phyloP scores from a whole-genome alignment of 2,113 vertebrate species.

The Leuciscus idus region DNA sequence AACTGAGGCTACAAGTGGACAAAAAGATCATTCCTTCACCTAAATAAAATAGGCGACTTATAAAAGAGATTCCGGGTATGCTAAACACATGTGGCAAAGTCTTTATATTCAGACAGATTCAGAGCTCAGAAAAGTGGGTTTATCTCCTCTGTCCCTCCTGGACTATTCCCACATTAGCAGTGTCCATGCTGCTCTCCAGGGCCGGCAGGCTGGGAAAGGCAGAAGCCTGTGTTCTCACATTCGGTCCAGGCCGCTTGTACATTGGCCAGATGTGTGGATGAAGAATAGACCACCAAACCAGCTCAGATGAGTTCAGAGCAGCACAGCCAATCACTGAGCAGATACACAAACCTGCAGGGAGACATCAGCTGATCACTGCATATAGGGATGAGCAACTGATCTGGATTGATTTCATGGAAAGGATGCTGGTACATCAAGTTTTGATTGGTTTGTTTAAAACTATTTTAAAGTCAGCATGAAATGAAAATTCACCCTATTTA shows the following conservation, averaged over 20 bases:
- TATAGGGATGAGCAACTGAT: background rate
- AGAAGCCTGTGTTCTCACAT: slow-evolving; percentile 77
- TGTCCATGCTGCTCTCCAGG: slow-evolving; percentile 71
- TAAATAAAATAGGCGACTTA: background rate
- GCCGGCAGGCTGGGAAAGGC: slow-evolving; percentile 78
- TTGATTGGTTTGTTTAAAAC: background rate
- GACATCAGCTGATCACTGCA: background rate
- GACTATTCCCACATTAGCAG: slow-evolving; percentile 76
- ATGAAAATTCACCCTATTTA: too few species aligned
- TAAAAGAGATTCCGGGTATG: background rate
- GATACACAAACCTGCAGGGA: slow-evolving; percentile 15
- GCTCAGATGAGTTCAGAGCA: background rate
- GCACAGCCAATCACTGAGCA: background rate
- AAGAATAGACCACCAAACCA: slow-evolving; percentile 32
- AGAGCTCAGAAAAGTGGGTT: background rate
- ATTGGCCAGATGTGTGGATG: slow-evolving; percentile 59
- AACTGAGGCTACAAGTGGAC: background rate
- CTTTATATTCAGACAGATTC: background rate
- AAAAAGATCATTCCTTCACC: background rate
- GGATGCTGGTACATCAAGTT: background rate
- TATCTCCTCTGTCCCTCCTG: slow-evolving; percentile 64
- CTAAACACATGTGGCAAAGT: background rate
- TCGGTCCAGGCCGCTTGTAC: slow-evolving; percentile 62
- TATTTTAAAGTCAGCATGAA: background rate
- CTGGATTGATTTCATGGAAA: slow-evolving; percentile 8